Base-by-base conservation (phyloP, 2,113 vertebrate genomes). In the Centropus unirufus region DNA sequence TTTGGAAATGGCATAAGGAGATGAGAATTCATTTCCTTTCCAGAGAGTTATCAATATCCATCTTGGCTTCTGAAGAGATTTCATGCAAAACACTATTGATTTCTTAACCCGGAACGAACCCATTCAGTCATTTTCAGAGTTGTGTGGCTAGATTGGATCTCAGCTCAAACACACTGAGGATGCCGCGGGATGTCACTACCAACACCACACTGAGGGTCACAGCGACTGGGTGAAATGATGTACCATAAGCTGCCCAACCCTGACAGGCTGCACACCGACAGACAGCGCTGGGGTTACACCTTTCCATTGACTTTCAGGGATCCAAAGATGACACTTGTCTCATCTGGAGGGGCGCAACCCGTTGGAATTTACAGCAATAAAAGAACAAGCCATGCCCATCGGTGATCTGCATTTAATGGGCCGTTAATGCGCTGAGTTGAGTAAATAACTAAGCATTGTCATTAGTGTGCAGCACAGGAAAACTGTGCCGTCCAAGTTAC, bases 91-190 rank as follows among this genome's bases (percentile, higher is more conserved):
- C 17, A 2, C 55, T 55, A 89, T 83, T 73, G 89, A 95, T 95
- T 87, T 54, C 42, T 67, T 66, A 11, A 58, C 8, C 51, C 61
- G 59, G 13, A 70, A 69, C 46, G 46, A 67, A 26, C 27, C 1
- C 6, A 16, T 3, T 8, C 76, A 51, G 55, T 13, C 51, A 10
- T 4, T 39, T 17, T 51, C 83, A 57, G 89, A 2, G 23, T 19
- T 21, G 27, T 0, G 3, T 40, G 88, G 34, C 2, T 18, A 57
- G 67, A 7, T 0, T n/a, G n/a, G 51, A 6, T 36, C 46, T 8
- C 1, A 2, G 36, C 61, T 79, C 47, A 3, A 14, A 23, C 0
- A 0, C 39, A 4, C n/a, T 2, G 30, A 66, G 61, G 29, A 20
- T 1, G 0, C 12, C 29, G 57, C 15, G 47, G 10, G 13, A 13